Percentiles rank a stretch among this genome's conserved stretches.
phyloP scores from a whole-genome alignment of 2,888 invertebrate genomes.

The Oxycera nigricornis region DNA sequence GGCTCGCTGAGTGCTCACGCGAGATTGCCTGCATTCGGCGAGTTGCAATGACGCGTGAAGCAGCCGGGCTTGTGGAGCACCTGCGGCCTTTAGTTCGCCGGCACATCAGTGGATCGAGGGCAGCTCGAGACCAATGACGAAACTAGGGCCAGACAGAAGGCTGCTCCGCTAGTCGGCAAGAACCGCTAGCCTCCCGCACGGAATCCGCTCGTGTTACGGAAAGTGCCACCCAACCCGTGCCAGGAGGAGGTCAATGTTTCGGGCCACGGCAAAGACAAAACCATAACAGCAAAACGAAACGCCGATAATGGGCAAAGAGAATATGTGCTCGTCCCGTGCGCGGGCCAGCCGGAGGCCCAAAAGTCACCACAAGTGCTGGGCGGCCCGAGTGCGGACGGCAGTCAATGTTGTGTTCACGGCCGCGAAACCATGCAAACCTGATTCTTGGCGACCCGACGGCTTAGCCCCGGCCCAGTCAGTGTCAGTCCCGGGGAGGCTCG shows the following conservation, averaged over 20 bases:
- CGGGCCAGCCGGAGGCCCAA: neutral
- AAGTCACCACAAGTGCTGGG: neutral
- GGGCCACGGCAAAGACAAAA: neutral
- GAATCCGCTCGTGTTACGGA: neutral
- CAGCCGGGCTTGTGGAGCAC: neutral
- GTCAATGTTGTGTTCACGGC: neutral
- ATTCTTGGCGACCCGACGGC: neutral
- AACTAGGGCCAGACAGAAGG: neutral
- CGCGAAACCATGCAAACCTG: constrained; percentile 27
- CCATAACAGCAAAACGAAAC: neutral
- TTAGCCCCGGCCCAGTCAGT: neutral
- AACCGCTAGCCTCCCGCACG: neutral
- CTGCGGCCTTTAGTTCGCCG: neutral
- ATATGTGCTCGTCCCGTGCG: constrained; percentile 13
- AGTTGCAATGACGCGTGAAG: neutral
- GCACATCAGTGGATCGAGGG: neutral
- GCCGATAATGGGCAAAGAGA: neutral
- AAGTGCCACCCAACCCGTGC: neutral
- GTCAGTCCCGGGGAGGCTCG: neutral
- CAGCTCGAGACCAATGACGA: neutral
- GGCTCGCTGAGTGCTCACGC: neutral
- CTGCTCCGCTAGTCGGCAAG: neutral
- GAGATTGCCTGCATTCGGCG: neutral
- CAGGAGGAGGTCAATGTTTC: constrained; percentile 25
- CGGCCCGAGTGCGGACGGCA: neutral